phyloP scores from a whole-genome alignment of 2,797 vertebrate species.

The Crocidura indochinensis region DNA sequence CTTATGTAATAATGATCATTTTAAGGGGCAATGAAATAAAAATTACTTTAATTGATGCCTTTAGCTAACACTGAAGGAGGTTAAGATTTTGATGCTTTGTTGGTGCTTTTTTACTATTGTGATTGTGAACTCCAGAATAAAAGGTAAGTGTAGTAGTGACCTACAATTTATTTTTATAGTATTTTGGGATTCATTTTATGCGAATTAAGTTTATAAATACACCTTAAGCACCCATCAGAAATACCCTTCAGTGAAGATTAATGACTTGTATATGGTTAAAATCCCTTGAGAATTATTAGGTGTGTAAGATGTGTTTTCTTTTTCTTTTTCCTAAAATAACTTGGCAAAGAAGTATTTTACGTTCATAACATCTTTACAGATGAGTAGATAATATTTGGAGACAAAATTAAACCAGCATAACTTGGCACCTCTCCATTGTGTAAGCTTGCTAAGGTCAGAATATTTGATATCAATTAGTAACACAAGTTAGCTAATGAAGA shows the following conservation, averaged over 20 bases:
- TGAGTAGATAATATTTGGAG: constrained; percentile 49
- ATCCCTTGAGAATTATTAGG: constrained; percentile 66
- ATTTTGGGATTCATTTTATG: constrained; percentile 37
- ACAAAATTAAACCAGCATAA: constrained; percentile 54
- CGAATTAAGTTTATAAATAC: constrained; percentile 61
- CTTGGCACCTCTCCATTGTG: constrained; percentile 56
- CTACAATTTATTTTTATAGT: constrained; percentile 49
- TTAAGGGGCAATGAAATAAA: too few relatives aligned
- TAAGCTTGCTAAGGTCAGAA: constrained; percentile 11
- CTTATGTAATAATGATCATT: neutral
- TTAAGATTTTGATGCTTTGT: constrained; percentile 7
- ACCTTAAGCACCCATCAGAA: constrained; percentile 13
- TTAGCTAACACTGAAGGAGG: neutral
- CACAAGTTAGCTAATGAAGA: constrained; percentile 44
- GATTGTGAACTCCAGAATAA: constrained; percentile 35
- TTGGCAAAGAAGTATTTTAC: constrained; percentile 68
- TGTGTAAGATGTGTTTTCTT: constrained; percentile 52
- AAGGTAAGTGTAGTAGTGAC: constrained; percentile 1
- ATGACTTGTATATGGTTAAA: constrained; percentile 63
- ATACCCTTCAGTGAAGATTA: constrained; percentile 76
- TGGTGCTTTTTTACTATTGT: neutral
- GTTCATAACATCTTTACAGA: constrained; percentile 58
- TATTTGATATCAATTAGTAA: constrained; percentile 53
- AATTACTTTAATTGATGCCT: constrained; percentile 34
- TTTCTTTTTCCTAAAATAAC: constrained; percentile 72